Conservation (phyloP, 2,888 invertebrate species). For the Ormyrus rosae region DNA sequence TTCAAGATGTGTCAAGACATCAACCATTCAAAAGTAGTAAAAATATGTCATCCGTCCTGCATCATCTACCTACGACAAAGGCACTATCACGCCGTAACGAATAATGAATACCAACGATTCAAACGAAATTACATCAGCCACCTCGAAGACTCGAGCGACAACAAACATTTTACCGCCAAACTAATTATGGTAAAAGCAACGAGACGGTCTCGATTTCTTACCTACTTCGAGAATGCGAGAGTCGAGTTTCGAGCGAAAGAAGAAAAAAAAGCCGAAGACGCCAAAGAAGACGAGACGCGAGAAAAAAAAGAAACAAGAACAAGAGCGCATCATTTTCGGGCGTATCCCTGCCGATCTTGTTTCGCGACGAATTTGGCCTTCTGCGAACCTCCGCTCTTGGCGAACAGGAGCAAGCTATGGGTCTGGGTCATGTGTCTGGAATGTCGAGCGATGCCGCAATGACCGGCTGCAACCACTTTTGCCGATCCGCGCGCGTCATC, state of each 20-base stretch:
- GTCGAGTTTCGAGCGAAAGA: background rate
- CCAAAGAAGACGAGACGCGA: background rate
- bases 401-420: background rate
- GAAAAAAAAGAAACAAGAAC: conserved; percentile 10
- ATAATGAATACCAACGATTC: too few relatives aligned
- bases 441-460: conserved; percentile 41
- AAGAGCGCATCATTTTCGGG: conserved; percentile 31
- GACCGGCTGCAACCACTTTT: conserved; percentile 46
- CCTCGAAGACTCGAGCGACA: background rate
- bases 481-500: background rate
- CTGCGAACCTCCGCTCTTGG: conserved; percentile 25
- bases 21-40: too few relatives aligned
- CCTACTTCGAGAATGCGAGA: conserved; percentile 3
- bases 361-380: conserved; percentile 28
- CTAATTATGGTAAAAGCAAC: conserved; percentile 42
- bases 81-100: too few relatives aligned
- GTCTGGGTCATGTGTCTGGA: conserved; percentile 47
- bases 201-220: background rate
- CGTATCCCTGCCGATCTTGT: conserved; percentile 17
- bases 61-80: too few relatives aligned
- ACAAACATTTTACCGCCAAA: conserved; percentile 7
- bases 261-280: background rate
- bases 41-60: too few relatives aligned
- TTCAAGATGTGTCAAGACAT: too few relatives aligned
- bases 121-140: conserved; percentile 4